Evolutionary conservation across 2,888 invertebrate genomes (phyloP).

Genomic region (Chymomyza amoena): DNA sequence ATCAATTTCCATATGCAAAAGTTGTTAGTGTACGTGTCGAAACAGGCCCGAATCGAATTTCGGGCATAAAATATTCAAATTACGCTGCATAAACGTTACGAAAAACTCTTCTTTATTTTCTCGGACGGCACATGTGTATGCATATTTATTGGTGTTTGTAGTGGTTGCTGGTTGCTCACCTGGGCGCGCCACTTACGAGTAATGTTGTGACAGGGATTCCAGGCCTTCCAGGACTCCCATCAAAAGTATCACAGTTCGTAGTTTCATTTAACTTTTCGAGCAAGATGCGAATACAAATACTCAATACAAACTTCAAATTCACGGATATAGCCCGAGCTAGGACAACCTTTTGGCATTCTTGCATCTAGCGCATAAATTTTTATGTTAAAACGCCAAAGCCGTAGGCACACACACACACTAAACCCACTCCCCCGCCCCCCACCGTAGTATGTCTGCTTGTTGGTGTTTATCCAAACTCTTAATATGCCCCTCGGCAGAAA

Average conservation of each 20-base stretch:
- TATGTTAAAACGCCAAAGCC: slow-evolving; percentile 67
- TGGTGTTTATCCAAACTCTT: slow-evolving; percentile 55
- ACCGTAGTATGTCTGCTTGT: neutral
- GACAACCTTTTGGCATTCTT: no score
- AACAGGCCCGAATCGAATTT: slow-evolving; percentile 61
- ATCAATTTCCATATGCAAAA: slow-evolving; percentile 74
- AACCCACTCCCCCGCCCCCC: neutral
- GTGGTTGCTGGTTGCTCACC: neutral
- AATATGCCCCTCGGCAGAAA: slow-evolving; percentile 74
- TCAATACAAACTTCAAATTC: neutral
- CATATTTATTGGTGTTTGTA: neutral
- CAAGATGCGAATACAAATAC: slow-evolving; percentile 1
- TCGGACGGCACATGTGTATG: slow-evolving; percentile 15
- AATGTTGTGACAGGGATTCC: neutral
- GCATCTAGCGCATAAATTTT: slow-evolving; percentile 46
- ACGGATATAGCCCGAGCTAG: neutral
- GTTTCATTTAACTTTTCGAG: neutral
- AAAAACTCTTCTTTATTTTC: neutral
- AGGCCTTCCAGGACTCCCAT: neutral
- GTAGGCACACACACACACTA: slow-evolving; percentile 43
- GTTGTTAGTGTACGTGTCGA: slow-evolving; percentile 65
- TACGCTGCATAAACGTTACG: slow-evolving; percentile 69
- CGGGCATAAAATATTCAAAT: slow-evolving; percentile 70
- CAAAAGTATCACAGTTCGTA: neutral
- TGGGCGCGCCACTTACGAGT: neutral